Percentiles rank a stretch among this genome's conserved stretches.
These are phyloP conservation scores for Enteromius unitaeniatus DNA, from an alignment of 2,797 vertebrate species.

Conservation along the genomic window DNA sequence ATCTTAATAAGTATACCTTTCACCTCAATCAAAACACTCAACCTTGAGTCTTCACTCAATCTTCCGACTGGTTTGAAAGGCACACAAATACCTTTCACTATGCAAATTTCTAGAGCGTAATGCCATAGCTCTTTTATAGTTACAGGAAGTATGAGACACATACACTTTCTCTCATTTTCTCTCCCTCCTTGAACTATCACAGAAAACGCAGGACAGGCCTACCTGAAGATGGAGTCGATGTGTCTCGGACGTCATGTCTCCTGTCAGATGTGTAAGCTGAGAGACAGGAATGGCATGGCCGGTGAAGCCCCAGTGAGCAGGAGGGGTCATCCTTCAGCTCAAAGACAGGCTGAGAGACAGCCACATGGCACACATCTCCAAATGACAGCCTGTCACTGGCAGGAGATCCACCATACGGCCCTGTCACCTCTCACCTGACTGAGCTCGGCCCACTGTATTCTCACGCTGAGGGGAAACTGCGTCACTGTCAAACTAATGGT, in stretches of 20 bases:
- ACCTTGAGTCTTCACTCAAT: conserved; percentile 47
- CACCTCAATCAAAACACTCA: conserved; percentile 41
- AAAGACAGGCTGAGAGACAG: conserved; percentile 76
- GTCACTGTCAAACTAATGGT: conserved; percentile 62
- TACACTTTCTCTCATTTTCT: conserved; percentile 66
- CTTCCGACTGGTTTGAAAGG: neutral
- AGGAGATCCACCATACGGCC: conserved; percentile 65
- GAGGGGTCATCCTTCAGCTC: conserved; percentile 90
- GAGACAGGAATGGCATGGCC: conserved; percentile 92
- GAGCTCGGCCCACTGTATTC: conserved; percentile 58
- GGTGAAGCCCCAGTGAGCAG: conserved; percentile 82
- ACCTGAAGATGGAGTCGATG: conserved; percentile 76
- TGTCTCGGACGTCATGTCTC: conserved; percentile 91
- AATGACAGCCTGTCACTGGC: conserved; percentile 57
- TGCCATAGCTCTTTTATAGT: conserved; percentile 34
- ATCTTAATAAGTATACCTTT: conserved; percentile 50
- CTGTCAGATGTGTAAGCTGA: conserved; percentile 93
- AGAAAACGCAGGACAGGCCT: conserved; percentile 75
- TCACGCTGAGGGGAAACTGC: conserved; percentile 54
- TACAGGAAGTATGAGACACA: conserved; percentile 29
- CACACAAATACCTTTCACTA: conserved; percentile 47
- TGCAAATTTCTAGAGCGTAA: conserved; percentile 23
- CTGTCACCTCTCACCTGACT: conserved; percentile 66
- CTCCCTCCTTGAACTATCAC: conserved; percentile 74
- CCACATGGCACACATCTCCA: conserved; percentile 67